These are phyloP conservation scores for Morelia viridis DNA, from an alignment of 2,797 vertebrate species.

Conservation along the genomic window DNA sequence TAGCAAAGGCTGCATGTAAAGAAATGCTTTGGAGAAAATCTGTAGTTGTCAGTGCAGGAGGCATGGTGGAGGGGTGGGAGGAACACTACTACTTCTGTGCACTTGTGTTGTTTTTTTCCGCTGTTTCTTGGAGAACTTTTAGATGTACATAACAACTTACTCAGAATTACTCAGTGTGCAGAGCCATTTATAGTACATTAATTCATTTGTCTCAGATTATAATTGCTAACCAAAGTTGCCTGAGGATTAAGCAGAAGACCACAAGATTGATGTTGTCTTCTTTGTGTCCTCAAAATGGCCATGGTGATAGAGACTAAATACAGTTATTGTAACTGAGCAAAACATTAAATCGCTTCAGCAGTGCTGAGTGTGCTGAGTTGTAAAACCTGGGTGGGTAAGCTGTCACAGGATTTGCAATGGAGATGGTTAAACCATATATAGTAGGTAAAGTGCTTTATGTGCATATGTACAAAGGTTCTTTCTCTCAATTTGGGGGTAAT, in stretches of 20 bases:
- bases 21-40: background rate
- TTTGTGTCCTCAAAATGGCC: background rate
- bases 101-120: background rate
- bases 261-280: background rate
- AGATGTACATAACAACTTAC: background rate
- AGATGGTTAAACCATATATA: background rate
- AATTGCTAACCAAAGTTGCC: background rate
- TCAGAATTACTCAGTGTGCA: background rate
- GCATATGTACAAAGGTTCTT: background rate
- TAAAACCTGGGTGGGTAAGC: background rate
- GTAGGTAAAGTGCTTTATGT: background rate
- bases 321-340: background rate
- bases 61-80: background rate
- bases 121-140: background rate
- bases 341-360: background rate
- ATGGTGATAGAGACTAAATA: background rate
- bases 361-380: background rate
- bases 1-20: background rate
- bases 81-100: background rate
- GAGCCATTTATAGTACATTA: background rate
- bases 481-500: background rate
- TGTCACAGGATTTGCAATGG: background rate
- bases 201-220: background rate
- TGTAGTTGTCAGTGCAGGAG: too few species aligned
- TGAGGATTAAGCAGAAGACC: background rate